Base-by-base conservation (phyloP, 2,797 vertebrate species). In the Salarias fasciatus region DNA sequence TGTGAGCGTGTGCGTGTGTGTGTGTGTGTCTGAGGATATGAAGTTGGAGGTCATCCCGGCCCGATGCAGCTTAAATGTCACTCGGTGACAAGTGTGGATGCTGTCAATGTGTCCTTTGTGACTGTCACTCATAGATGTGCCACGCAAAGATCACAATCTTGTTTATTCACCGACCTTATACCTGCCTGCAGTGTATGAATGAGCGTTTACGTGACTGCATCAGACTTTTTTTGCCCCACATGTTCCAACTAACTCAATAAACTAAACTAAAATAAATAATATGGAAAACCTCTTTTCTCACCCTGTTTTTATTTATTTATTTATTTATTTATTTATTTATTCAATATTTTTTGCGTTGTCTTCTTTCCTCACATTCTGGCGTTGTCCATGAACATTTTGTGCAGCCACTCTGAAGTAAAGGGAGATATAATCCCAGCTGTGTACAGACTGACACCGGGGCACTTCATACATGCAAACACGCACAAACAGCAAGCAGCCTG, bases 41-140 rank as follows among this genome's bases (percentile, higher is more conserved):
- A 63, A 40, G 47, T 67, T 70, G 11, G 40, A 47, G 79, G 73
- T 77, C 79, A 71, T 63, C 49, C 30, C 51, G 6, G 33, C 67
- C 57, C 10, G 11, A 53, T 75, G 69, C 65, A 56, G 67, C 80
- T n/a, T 83, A 89, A 90, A 91, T 90, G 90, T 90, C 89, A 89
- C 50, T 49, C 33, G 48, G 5, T 88, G 85, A 83, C 18, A 64
- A 79, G 78, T 57, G 24, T 10, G 10, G 7, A 55, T 42, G 29
- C 37, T 18, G 63, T 46, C 14, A 49, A 81, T 53, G 62, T 87
- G 74, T 91, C 81, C 75, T 90, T 78, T 86, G 72, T 72, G 69
- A 76, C 80, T 86, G 89, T 88, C 80, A 79, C 75, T 86, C 80
- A 63, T n/a, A n/a, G 77, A 86, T 90, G 79, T 85, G 77, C 73